These are phyloP conservation scores for Odontothrips loti DNA, from an alignment of 2,888 invertebrate species.

Conservation along the genomic window DNA sequence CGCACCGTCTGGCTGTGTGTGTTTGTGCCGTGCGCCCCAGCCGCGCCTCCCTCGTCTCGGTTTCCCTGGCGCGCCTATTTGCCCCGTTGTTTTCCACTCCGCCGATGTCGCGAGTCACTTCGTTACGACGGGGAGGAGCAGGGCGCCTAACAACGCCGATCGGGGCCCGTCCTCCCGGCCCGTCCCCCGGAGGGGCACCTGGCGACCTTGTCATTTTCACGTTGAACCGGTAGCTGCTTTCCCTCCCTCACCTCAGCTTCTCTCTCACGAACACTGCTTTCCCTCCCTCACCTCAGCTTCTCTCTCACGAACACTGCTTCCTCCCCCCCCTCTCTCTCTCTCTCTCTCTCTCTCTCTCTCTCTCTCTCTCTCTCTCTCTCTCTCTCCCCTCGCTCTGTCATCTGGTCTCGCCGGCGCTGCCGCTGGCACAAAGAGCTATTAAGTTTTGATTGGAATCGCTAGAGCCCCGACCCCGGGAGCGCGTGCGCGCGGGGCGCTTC, in stretches of 20 bases:
- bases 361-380: too few species aligned
- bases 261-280: neutral
- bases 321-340: neutral
- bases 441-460: slow-evolving; percentile 25
- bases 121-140: too few species aligned
- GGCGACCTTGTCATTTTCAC: too few species aligned
- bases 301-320: neutral
- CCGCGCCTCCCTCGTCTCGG: neutral
- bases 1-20: neutral
- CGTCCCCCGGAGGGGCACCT: too few species aligned
- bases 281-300: neutral
- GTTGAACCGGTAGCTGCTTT: too few species aligned
- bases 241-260: neutral
- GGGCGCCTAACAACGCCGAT: too few species aligned
- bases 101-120: neutral
- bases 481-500: neutral
- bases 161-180: too few species aligned
- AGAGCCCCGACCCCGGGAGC: neutral
- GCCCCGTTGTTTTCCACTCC: neutral
- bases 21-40: neutral
- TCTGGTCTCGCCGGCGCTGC: neutral
- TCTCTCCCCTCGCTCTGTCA: neutral
- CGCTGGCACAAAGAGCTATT: slow-evolving; percentile 6
- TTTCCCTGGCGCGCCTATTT: neutral
- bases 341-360: neutral